phyloP scores from a whole-genome alignment of 2,797 vertebrate genomes.

The Aplochiton taeniatus region DNA sequence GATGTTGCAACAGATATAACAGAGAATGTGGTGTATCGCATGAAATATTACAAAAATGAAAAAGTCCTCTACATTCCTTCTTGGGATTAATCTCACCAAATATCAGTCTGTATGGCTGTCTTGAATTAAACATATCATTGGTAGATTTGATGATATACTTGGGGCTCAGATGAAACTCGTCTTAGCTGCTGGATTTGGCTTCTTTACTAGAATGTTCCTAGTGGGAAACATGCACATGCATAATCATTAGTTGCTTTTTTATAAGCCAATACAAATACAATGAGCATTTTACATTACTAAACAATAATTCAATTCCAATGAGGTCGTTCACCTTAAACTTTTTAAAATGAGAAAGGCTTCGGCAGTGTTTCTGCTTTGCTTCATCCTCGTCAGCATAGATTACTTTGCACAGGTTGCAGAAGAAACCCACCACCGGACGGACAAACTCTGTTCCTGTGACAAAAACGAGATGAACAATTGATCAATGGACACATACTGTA shows the following conservation, averaged over 20 bases:
- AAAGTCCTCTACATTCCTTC: background rate
- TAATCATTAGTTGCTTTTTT: too few relatives aligned
- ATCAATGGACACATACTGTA: too few relatives aligned
- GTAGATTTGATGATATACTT: background rate
- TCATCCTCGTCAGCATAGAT: slow-evolving; percentile 74
- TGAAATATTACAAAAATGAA: too few relatives aligned
- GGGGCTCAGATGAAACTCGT: background rate
- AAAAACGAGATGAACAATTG: too few relatives aligned
- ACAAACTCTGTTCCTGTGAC: slow-evolving; percentile 70
- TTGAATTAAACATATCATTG: background rate
- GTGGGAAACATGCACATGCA: background rate
- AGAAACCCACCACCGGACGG: slow-evolving; percentile 71
- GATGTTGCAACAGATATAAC: too few relatives aligned
- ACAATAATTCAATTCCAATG: too few relatives aligned
- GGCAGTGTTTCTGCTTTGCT: slow-evolving; percentile 74
- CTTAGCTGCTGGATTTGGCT: background rate
- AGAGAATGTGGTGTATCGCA: too few relatives aligned
- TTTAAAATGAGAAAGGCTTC: slow-evolving; percentile 64
- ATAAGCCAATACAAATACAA: too few relatives aligned
- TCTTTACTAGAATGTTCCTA: background rate
- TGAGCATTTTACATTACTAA: too few relatives aligned
- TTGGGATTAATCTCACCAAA: background rate
- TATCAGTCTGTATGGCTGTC: background rate
- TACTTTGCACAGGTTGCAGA: slow-evolving; percentile 71
- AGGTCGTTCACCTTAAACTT: slow-evolving; percentile 55